Percentiles rank a stretch among this genome's conserved stretches.
Conservation (phyloP, 2,888 invertebrate species). For the Therioaphis trifolii region DNA sequence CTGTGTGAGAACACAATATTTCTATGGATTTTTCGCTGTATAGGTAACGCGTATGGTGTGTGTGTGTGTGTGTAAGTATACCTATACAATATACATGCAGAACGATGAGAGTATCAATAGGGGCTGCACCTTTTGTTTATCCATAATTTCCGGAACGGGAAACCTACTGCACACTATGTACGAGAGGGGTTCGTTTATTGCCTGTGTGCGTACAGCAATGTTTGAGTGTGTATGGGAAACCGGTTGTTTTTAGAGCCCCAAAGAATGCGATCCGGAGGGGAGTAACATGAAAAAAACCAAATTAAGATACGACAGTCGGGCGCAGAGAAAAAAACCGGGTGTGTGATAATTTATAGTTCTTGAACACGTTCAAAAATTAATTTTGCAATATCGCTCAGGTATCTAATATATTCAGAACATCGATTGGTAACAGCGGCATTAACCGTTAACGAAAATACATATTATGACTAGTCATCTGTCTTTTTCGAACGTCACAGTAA, state of each 20-base stretch:
- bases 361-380: background rate
- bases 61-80: background rate
- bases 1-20: slow-evolving; percentile 19
- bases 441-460: background rate
- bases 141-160: slow-evolving; percentile 58
- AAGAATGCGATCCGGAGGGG: slow-evolving; percentile 53
- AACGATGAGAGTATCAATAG: slow-evolving; percentile 33
- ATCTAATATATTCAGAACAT: too few species aligned
- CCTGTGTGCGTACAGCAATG: background rate
- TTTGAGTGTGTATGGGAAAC: slow-evolving; percentile 43
- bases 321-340: slow-evolving; percentile 10
- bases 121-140: slow-evolving; percentile 61
- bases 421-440: background rate
- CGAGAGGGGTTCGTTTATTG: slow-evolving; percentile 34
- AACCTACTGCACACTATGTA: slow-evolving; percentile 19
- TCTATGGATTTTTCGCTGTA: background rate
- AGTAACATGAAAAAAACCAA: slow-evolving; percentile 45
- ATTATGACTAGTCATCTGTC: background rate
- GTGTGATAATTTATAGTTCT: slow-evolving; percentile 44
- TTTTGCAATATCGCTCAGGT: background rate
- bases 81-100: background rate
- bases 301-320: slow-evolving; percentile 44
- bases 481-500: background rate
- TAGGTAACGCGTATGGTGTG: background rate
- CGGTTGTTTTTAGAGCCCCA: slow-evolving; percentile 56